These are phyloP conservation scores for Stenodera caucasica DNA, from an alignment of 2,888 invertebrate species.

Conservation along the genomic window DNA sequence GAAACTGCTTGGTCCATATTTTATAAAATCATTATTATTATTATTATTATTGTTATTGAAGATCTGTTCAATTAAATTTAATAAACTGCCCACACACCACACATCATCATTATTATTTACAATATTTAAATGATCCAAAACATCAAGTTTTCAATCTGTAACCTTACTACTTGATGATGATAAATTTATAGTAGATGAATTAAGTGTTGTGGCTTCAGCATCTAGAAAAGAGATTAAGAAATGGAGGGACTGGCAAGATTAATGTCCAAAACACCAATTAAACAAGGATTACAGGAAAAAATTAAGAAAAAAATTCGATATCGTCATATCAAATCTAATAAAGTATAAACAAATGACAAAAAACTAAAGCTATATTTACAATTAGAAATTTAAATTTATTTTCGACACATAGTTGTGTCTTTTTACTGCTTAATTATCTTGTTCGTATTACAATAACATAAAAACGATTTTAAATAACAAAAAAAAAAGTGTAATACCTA, in stretches of 20 bases:
- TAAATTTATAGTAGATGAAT: slow-evolving; percentile 41
- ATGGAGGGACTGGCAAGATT: slow-evolving; percentile 29
- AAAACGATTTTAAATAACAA: slow-evolving; percentile 6
- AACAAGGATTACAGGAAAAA: slow-evolving; percentile 6
- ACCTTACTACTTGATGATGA: slow-evolving; percentile 16
- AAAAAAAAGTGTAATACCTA: slow-evolving; percentile 10
- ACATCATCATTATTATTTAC: slow-evolving; percentile 14
- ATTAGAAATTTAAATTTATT: neutral
- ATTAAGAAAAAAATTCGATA: slow-evolving; percentile 5
- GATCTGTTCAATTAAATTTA: slow-evolving; percentile 3
- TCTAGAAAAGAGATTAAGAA: slow-evolving; percentile 38
- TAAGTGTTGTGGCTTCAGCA: slow-evolving; percentile 37
- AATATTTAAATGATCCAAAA: neutral
- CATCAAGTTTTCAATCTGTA: slow-evolving; percentile 35
- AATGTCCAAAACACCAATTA: slow-evolving; percentile 9
- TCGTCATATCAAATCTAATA: slow-evolving; percentile 13
- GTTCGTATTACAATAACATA: slow-evolving; percentile 13
- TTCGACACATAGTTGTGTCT: slow-evolving; percentile 1
- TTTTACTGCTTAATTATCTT: neutral
- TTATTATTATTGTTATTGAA: slow-evolving; percentile 7
- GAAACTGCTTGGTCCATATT: slow-evolving; percentile 35
- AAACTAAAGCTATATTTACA: slow-evolving; percentile 15
- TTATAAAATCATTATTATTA: slow-evolving; percentile 25
- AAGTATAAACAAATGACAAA: slow-evolving; percentile 13
- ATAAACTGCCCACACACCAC: slow-evolving; percentile 22